Evolutionary conservation across 1,140 invertebrate species (phyloP).

Genomic region (Drosophila virilis): DNA sequence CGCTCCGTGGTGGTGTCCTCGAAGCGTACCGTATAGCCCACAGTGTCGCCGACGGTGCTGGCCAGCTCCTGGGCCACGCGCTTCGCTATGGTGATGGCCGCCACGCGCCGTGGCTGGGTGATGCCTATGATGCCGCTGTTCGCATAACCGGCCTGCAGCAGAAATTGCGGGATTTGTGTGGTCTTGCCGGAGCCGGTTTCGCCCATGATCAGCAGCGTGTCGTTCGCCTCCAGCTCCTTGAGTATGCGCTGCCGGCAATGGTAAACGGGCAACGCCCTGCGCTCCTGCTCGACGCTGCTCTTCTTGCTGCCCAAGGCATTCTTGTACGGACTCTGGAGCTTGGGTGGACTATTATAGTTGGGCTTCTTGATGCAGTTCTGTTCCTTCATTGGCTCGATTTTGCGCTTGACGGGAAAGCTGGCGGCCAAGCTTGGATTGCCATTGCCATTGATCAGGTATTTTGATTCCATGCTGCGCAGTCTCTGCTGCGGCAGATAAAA

Average conservation of each 20-base stretch:
- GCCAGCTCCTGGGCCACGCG: constrained; percentile 93
- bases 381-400: constrained; percentile 44
- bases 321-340: constrained; percentile 17
- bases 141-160: constrained; percentile 87
- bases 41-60: constrained; percentile 87
- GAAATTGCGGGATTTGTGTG: constrained; percentile 94
- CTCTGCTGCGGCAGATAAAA: neutral
- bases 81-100: constrained; percentile 94
- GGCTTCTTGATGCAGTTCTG: constrained; percentile 39
- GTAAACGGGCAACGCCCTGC: constrained; percentile 63
- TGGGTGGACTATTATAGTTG: constrained; percentile 14
- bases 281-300: constrained; percentile 57
- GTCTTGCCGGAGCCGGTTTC: constrained; percentile 97
- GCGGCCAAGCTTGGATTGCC: constrained; percentile 15
- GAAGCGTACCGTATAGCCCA: constrained; percentile 94
- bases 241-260: constrained; percentile 67
- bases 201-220: constrained; percentile 91
- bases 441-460: constrained; percentile 55
- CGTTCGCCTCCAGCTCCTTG: constrained; percentile 61
- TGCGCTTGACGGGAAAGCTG: constrained; percentile 53
- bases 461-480: constrained; percentile 55
- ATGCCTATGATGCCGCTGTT: constrained; percentile 89
- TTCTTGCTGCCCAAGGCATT: constrained; percentile 31
- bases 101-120: constrained; percentile 96
- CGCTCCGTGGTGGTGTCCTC: constrained; percentile 90